Evolutionary conservation across 2,113 vertebrate species (phyloP), one percentile per base, ranked within the genome.

Genomic region (Apteryx mantelli): DNA sequence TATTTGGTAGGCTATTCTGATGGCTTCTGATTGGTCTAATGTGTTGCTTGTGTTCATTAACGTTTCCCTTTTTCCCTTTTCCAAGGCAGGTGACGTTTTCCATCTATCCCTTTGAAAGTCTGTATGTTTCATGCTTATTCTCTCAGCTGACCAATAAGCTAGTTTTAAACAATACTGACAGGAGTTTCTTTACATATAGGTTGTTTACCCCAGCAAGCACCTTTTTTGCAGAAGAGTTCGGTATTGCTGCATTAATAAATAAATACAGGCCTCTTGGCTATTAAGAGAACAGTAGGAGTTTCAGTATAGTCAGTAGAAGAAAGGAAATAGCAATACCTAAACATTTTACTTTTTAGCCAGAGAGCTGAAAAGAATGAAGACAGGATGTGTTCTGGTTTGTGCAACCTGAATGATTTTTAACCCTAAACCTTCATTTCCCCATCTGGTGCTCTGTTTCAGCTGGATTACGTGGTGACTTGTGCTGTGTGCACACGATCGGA

Each of bases 401-500:
- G 20, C 8, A 38, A 42, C 13, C 2, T 8, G 1, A 53, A 13
- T 86, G 18, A 34, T 75, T 55, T 82, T 24, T 7, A 13, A 61
- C 26, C 73, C 40, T 82, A n/a, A 91, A 73, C 28, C 34, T 55
- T 36, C 9, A 61, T 85, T 92, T 74, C 28, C 48, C 25, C 77
- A 0, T 3, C 38, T n/a, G 88, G 3, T 34, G 34, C 64, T 42
- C 30, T 86, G 40, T 87, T 95, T 6, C 96, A 99, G 99, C 96
- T 99, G 98, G 99, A 99, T 97, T 99, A 99, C 86, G 97, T 99
- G 97, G 99, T 99, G 93, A 99, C 99, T 1, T 99, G 99, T n/a
- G 99, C 99, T 0, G 99, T 99, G 71, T 99, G 99, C 97, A 99
- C 99, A 0, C 99, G 99, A 60, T 98, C 99, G 0, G 99, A 99